These are phyloP conservation scores for Eupeodes latifasciatus DNA, from an alignment of 2,888 invertebrate species.

Conservation along the genomic window DNA sequence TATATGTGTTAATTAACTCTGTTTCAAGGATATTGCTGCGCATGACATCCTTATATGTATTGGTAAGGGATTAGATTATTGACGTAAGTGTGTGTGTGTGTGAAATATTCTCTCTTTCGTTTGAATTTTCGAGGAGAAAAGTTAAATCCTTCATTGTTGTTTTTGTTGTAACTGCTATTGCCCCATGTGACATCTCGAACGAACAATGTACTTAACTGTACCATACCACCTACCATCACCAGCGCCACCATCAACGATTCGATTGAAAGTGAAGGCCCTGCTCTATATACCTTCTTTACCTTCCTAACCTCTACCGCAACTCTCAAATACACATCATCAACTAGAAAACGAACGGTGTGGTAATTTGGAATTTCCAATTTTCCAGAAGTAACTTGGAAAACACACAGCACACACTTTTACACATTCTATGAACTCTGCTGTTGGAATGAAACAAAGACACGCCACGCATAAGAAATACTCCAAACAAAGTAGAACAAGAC, in stretches of 20 bases:
- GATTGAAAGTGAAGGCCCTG: slow-evolving; percentile 74
- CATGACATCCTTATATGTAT: slow-evolving; percentile 53
- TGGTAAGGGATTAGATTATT: neutral
- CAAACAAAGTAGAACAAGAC: neutral
- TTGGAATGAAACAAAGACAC: neutral
- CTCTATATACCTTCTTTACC: slow-evolving; percentile 49
- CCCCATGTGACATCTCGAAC: slow-evolving; percentile 33
- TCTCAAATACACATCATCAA: neutral
- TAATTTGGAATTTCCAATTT: slow-evolving; percentile 64
- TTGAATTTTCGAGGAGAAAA: slow-evolving; percentile 37
- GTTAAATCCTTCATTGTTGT: slow-evolving; percentile 16
- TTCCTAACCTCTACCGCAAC: neutral
- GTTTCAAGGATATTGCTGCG: slow-evolving; percentile 71
- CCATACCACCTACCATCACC: neutral
- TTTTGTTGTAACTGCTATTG: neutral
- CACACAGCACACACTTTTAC: neutral
- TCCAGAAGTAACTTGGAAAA: slow-evolving; percentile 54
- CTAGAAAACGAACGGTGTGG: slow-evolving; percentile 22
- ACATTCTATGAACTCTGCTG: no score
- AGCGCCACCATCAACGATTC: neutral
- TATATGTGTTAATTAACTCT: slow-evolving; percentile 74
- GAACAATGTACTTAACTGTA: slow-evolving; percentile 36
- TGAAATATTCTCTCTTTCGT: slow-evolving; percentile 38
- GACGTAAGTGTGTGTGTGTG: slow-evolving; percentile 24
- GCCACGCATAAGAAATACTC: neutral